Evolutionary conservation across 2,888 invertebrate species (phyloP).

Genomic region (Diachrysia chrysitis): DNA sequence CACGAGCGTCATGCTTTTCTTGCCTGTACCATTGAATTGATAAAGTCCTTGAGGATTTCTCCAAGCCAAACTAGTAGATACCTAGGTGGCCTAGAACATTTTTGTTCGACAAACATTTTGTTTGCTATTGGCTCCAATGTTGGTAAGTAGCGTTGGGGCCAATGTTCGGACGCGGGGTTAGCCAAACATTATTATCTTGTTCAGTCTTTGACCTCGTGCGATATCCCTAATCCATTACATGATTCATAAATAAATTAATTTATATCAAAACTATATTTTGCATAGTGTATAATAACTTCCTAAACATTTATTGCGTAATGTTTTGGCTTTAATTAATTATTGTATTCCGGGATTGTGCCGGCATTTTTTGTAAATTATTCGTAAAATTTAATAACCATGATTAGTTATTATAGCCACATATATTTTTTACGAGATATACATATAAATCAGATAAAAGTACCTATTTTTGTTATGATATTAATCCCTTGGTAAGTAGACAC

Average conservation of each 20-base stretch:
- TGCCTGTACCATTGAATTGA: too few relatives aligned
- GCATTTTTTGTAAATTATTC: background rate
- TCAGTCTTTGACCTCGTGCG: conserved; percentile 16
- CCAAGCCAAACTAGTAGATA: too few relatives aligned
- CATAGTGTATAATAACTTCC: conserved; percentile 17
- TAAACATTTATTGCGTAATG: background rate
- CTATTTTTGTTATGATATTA: too few relatives aligned
- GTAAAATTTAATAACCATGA: background rate
- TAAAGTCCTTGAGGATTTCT: too few relatives aligned
- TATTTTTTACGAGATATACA: background rate
- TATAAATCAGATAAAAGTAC: background rate
- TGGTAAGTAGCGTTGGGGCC: conserved; percentile 1
- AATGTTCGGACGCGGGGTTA: background rate
- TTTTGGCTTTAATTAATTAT: background rate
- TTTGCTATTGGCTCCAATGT: background rate
- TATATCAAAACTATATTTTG: conserved; percentile 18
- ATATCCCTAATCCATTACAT: conserved; percentile 19
- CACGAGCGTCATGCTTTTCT: too few relatives aligned
- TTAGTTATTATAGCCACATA: background rate
- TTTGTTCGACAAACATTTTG: background rate
- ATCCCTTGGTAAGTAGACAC: too few relatives aligned
- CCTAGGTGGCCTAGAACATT: too few relatives aligned
- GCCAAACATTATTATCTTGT: conserved; percentile 5
- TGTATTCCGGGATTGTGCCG: background rate
- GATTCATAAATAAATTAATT: conserved; percentile 15